These are phyloP conservation scores for Scortum barcoo DNA, from an alignment of 2,113 vertebrate genomes.

Conservation along the genomic window DNA sequence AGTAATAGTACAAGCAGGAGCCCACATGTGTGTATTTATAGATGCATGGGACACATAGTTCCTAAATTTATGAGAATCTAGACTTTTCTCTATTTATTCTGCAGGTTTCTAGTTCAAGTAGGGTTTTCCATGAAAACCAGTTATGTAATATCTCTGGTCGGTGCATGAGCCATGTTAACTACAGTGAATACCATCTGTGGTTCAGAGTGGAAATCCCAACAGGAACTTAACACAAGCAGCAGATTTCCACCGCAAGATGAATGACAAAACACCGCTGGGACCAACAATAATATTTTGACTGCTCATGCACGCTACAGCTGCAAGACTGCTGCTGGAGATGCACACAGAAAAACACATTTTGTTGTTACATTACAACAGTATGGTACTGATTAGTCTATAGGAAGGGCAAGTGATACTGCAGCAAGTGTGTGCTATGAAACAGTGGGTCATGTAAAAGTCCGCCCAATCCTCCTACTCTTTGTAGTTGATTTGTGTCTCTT, in stretches of 20 bases:
- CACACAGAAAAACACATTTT: neutral
- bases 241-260: constrained; percentile 14
- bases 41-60: neutral
- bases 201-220: constrained; percentile 8
- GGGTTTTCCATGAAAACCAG: neutral
- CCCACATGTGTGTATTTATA: neutral
- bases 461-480: neutral
- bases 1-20: too few species aligned
- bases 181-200: constrained; percentile 12
- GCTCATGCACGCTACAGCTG: neutral
- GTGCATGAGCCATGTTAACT: constrained; percentile 22
- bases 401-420: neutral
- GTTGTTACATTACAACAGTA: too few species aligned
- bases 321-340: neutral
- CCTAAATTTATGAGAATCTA: neutral
- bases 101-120: constrained; percentile 4
- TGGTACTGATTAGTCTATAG: too few species aligned
- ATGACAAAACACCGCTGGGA: neutral
- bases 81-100: neutral
- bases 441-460: neutral
- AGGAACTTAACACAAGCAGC: neutral
- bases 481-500: too few species aligned
- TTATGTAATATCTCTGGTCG: constrained; percentile 50
- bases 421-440: neutral
- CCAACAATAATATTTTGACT: neutral